Evolutionary conservation across 1,140 invertebrate species (phyloP).

Genomic region (Coenobita brevimanus): DNA sequence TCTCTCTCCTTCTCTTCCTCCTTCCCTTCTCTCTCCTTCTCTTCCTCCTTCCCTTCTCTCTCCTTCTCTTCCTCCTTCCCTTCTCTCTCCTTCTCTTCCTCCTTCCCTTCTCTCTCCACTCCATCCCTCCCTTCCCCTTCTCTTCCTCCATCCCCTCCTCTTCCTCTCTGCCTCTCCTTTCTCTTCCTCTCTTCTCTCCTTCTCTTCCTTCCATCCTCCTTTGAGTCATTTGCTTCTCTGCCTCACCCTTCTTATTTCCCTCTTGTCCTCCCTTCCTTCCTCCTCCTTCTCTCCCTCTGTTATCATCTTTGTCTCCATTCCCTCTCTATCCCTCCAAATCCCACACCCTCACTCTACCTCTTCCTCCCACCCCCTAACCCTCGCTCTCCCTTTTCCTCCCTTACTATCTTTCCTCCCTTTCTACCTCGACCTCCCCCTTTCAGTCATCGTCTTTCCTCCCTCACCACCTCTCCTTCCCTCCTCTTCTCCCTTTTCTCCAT

Average conservation of each 20-base stretch:
- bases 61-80: not conserved
- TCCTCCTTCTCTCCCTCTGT: too few relatives aligned
- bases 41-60: not conserved
- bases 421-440: not conserved
- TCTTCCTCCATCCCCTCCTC: not conserved
- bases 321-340: too few relatives aligned
- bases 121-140: not conserved
- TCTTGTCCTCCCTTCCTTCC: too few relatives aligned
- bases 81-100: constrained; percentile 1
- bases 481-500: not conserved
- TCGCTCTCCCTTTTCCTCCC: too few relatives aligned
- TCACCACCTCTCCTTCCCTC: not conserved
- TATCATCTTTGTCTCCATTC: too few relatives aligned
- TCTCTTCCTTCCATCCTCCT: not conserved
- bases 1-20: not conserved
- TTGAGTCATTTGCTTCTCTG: not conserved
- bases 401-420: too few relatives aligned
- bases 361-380: too few relatives aligned
- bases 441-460: not conserved
- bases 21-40: not conserved
- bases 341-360: too few relatives aligned
- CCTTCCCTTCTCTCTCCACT: not conserved
- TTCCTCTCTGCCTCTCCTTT: too few relatives aligned
- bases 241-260: too few relatives aligned
- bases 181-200: too few relatives aligned